These are phyloP conservation scores for Rhynchophorus ferrugineus DNA, from an alignment of 1,140 invertebrate species.

Conservation along the genomic window DNA sequence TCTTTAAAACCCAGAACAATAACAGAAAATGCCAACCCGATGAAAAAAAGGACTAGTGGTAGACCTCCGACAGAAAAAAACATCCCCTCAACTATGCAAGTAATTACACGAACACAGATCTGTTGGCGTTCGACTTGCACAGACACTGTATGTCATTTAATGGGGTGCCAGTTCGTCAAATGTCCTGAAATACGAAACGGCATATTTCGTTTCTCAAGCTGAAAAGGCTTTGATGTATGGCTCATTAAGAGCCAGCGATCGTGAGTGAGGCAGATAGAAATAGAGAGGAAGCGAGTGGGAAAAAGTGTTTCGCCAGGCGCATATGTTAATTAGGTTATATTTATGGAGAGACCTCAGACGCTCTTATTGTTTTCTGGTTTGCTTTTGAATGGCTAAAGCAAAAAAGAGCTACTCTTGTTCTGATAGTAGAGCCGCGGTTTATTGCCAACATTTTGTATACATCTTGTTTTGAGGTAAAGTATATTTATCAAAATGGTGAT, in stretches of 20 bases:
- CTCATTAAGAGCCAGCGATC: background rate
- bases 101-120: background rate
- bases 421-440: no score
- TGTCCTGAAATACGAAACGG: background rate
- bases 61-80: no score
- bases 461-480: no score
- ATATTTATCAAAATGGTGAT: no score
- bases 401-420: no score
- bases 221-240: background rate
- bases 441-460: no score
- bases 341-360: background rate
- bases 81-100: background rate
- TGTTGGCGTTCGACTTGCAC: background rate
- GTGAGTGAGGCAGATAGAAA: no score
- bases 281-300: background rate
- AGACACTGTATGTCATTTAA: background rate
- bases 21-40: no score
- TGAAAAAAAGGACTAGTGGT: no score
- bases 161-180: background rate
- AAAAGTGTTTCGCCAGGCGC: background rate
- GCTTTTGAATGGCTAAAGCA: no score
- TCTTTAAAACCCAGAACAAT: no score
- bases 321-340: slow-evolving; percentile 3
- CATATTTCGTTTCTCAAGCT: background rate
- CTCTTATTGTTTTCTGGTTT: background rate